A percentile compares a stretch with the other conserved stretches of the same genome.
Conservation (phyloP, 2,113 vertebrate species). For the Bagarius yarrelli region DNA sequence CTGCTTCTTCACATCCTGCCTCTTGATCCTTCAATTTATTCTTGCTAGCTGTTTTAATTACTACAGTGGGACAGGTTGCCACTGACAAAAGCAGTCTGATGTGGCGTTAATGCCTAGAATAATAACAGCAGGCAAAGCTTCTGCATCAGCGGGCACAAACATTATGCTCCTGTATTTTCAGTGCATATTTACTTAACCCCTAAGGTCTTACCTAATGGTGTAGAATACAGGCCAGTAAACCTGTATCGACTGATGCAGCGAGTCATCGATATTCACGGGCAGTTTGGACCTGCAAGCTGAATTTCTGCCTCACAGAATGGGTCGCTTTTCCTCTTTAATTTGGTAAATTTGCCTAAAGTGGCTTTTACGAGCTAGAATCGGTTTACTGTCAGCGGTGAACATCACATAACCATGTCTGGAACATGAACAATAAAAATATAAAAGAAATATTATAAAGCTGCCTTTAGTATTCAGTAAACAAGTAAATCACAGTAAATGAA, state of each 20-base stretch:
- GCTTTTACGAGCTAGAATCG: constrained; percentile 1
- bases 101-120: not conserved
- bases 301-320: not conserved
- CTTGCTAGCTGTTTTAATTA: constrained; percentile 4
- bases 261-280: constrained; percentile 27
- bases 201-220: constrained; percentile 12
- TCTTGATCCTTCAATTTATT: not conserved
- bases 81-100: not conserved
- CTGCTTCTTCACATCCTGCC: too few species aligned
- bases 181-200: constrained; percentile 15
- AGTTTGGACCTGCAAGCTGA: constrained; percentile 7
- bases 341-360: not conserved
- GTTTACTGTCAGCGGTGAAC: not conserved
- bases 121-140: not conserved
- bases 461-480: not conserved
- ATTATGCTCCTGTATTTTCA: constrained; percentile 14
- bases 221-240: constrained; percentile 30
- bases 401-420: not conserved
- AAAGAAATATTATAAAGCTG: too few species aligned
- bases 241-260: constrained; percentile 6
- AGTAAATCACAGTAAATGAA: not conserved
- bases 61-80: not conserved
- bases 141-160: not conserved
- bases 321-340: constrained; percentile 12
- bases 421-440: not conserved